Conservation (phyloP, 2,797 vertebrate genomes). For the Denticeps clupeoides region DNA sequence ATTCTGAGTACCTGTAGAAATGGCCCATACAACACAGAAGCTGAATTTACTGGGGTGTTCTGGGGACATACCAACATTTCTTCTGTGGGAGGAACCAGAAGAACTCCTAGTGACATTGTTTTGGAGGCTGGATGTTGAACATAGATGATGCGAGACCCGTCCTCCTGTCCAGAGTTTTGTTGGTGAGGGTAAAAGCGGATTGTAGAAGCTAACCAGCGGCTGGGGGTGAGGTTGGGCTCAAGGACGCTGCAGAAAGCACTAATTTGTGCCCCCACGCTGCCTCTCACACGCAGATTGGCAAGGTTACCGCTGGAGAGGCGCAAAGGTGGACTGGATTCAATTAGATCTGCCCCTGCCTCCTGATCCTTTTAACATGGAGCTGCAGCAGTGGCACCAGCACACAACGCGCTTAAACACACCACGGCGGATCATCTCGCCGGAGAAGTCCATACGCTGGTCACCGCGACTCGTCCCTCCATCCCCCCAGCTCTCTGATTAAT, state of each 20-base stretch:
- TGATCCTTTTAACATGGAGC: slow-evolving; percentile 81
- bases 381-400: slow-evolving; percentile 7
- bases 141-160: no score
- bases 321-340: slow-evolving; percentile 80
- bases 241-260: slow-evolving; percentile 66
- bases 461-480: slow-evolving; percentile 10
- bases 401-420: not conserved
- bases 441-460: slow-evolving; percentile 25
- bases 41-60: no score
- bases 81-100: no score
- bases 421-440: slow-evolving; percentile 13
- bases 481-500: slow-evolving; percentile 52
- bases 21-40: no score
- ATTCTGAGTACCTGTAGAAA: no score
- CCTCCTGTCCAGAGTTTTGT: no score
- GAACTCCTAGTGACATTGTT: no score
- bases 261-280: slow-evolving; percentile 69
- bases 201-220: no score
- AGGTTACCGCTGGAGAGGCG: slow-evolving; percentile 71
- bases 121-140: no score
- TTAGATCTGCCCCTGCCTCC: slow-evolving; percentile 68
- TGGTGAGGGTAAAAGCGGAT: not conserved
- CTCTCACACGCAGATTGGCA: slow-evolving; percentile 68
- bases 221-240: no score
- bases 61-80: no score